These are phyloP conservation scores for Melanogrammus aeglefinus DNA, from an alignment of 2,797 vertebrate species.

Conservation along the genomic window DNA sequence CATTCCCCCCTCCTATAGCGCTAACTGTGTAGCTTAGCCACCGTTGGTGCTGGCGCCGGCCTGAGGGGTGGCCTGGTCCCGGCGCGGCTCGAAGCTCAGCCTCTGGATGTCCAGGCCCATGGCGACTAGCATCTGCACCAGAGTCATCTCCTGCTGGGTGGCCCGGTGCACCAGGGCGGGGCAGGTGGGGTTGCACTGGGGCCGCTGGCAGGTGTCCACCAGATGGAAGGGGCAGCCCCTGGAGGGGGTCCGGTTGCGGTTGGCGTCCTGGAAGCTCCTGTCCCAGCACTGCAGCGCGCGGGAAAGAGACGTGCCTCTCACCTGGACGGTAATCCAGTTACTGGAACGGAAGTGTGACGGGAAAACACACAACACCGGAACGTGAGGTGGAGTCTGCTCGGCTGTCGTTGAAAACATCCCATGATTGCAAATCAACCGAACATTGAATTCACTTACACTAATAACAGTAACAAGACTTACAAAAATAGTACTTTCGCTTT, in stretches of 20 bases:
- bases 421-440: not conserved
- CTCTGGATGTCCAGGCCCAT: conserved; percentile 79
- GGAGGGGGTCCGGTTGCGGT: conserved; percentile 69
- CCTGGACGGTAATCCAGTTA: conserved; percentile 80
- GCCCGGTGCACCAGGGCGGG: conserved; percentile 75
- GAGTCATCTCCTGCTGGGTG: conserved; percentile 78
- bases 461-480: no score
- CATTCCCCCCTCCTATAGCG: conserved; percentile 15
- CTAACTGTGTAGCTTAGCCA: conserved; percentile 56
- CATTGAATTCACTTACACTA: not conserved
- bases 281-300: conserved; percentile 84
- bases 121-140: conserved; percentile 76
- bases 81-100: conserved; percentile 70
- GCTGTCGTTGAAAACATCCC: not conserved
- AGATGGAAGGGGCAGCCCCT: conserved; percentile 82
- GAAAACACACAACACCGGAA: not conserved
- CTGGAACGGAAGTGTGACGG: conserved; percentile 43
- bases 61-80: conserved; percentile 60
- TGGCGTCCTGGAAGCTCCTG: conserved; percentile 76
- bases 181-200: conserved; percentile 85
- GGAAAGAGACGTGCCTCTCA: conserved; percentile 75
- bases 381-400: not conserved
- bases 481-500: no score
- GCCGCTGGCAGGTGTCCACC: conserved; percentile 79
- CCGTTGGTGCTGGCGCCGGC: conserved; percentile 73